phyloP scores from a whole-genome alignment of 2,113 vertebrate genomes.

The Megaptera novaeangliae region DNA sequence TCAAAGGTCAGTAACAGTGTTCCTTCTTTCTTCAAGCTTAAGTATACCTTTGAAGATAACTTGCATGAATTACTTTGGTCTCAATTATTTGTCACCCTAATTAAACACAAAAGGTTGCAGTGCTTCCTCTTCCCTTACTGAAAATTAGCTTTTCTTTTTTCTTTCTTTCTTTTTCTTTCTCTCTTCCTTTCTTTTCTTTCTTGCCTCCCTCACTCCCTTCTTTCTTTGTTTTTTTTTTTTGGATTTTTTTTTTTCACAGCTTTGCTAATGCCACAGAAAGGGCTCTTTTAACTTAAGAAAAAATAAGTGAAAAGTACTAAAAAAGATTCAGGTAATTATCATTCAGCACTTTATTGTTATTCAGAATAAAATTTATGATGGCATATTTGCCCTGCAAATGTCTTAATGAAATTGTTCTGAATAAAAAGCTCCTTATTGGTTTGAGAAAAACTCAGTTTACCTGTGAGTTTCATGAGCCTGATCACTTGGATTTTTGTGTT shows the following conservation, averaged over 20 bases:
- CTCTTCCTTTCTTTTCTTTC: too few species aligned
- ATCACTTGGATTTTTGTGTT: constrained; percentile 57
- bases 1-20: constrained; percentile 77
- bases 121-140: constrained; percentile 75
- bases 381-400: constrained; percentile 90
- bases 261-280: constrained; percentile 91
- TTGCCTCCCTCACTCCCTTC: too few species aligned
- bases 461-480: constrained; percentile 66
- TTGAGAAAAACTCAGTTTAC: constrained; percentile 69
- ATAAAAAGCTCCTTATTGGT: constrained; percentile 83
- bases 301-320: constrained; percentile 78
- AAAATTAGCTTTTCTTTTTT: constrained; percentile 69
- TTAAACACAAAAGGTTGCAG: constrained; percentile 73
- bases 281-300: constrained; percentile 91
- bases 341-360: constrained; percentile 97
- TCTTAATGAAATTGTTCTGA: constrained; percentile 90
- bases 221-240: constrained; percentile 57
- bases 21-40: constrained; percentile 74
- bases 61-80: constrained; percentile 82
- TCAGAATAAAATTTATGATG: constrained; percentile 87
- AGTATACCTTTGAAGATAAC: constrained; percentile 75
- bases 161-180: not conserved
- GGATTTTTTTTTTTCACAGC: constrained; percentile 77
- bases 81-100: constrained; percentile 68
- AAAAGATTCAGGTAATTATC: constrained; percentile 89